Evolutionary conservation across 2,888 invertebrate species (phyloP).

Genomic region (Drosophila ezoana): DNA sequence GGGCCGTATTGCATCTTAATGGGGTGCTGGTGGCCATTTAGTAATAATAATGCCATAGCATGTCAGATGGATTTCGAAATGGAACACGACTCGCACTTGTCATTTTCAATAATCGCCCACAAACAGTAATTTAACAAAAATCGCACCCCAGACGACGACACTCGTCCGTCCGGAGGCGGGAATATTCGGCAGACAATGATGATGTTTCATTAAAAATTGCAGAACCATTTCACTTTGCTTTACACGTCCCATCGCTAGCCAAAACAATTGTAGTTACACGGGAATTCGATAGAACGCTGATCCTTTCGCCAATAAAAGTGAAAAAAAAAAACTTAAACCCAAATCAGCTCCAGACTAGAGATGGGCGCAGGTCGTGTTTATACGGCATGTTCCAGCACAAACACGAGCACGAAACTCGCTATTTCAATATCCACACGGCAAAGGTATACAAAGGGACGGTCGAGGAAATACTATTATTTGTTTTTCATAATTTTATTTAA

Average conservation of each 20-base stretch:
- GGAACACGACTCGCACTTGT: conserved; percentile 45
- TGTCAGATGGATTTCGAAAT: conserved; percentile 12
- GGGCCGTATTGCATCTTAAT: conserved; percentile 4
- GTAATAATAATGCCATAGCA: conserved; percentile 36
- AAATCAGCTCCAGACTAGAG: no score
- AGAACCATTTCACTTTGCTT: not conserved
- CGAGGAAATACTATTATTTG: no score
- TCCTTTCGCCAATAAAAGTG: no score
- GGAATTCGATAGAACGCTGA: not conserved
- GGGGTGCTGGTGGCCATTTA: conserved; percentile 29
- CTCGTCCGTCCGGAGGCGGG: not conserved
- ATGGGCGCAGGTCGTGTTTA: no score
- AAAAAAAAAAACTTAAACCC: no score
- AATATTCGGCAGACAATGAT: conserved; percentile 24
- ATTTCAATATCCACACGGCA: no score
- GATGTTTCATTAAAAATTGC: conserved; percentile 27
- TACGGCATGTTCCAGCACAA: no score
- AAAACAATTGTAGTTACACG: conserved; percentile 2
- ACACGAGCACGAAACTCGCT: no score
- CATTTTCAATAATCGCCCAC: conserved; percentile 53
- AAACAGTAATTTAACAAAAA: conserved; percentile 36
- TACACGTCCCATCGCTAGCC: not conserved
- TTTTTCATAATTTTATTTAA: no score
- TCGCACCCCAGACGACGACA: conserved; percentile 12
- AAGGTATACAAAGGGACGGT: no score